Percentiles rank a stretch among this genome's conserved stretches.
These are phyloP conservation scores for Catharus ustulatus DNA, from an alignment of 2,797 vertebrate species.

Conservation along the genomic window DNA sequence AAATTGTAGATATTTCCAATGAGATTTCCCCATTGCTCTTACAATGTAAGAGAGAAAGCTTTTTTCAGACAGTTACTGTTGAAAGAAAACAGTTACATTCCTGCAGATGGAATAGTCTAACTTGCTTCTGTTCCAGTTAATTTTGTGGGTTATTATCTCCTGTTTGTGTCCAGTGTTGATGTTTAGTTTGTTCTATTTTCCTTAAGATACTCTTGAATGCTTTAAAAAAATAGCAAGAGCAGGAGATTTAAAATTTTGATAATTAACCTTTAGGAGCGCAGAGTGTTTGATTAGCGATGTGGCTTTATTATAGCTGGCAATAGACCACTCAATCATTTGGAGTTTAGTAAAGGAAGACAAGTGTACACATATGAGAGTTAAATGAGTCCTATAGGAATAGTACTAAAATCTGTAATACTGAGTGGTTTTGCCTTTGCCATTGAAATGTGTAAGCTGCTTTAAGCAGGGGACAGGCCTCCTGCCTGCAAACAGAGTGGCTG, in stretches of 20 bases:
- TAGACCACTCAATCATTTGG: not conserved
- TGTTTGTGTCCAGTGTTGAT: not conserved
- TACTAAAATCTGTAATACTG: not conserved
- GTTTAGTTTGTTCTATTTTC: not conserved
- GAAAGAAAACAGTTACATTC: not conserved
- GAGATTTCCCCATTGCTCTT: not conserved
- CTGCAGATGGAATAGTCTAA: not conserved
- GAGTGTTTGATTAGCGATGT: not conserved
- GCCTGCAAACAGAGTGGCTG: not conserved
- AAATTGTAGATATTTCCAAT: not conserved
- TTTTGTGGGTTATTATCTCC: not conserved
- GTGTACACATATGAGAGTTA: not conserved
- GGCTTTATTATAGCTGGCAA: not conserved
- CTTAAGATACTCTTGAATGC: not conserved
- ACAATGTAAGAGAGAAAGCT: not conserved
- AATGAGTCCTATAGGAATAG: not conserved
- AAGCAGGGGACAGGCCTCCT: not conserved
- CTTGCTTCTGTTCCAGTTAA: not conserved
- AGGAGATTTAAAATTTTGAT: not conserved
- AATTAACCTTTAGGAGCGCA: not conserved
- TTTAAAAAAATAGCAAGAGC: not conserved
- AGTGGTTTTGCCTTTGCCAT: not conserved
- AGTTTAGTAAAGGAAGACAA: not conserved
- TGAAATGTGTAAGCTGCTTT: not conserved
- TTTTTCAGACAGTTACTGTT: not conserved